Evolutionary conservation across 2,888 invertebrate species (phyloP).

Genomic region (Timema podura): DNA sequence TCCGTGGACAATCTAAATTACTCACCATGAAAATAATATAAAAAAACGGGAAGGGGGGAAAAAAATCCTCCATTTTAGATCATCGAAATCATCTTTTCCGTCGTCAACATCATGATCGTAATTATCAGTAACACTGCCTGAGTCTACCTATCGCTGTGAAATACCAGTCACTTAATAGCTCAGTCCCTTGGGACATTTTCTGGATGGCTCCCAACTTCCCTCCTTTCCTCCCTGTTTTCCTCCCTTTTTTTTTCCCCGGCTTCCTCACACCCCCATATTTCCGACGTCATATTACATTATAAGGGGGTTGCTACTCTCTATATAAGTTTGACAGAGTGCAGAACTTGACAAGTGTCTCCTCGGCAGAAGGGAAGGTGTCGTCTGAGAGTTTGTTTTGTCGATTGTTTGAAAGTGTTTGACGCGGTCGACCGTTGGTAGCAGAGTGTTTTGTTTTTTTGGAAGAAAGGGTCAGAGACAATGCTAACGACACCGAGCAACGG

Average conservation of each 20-base stretch:
- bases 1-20: no score
- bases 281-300: no score
- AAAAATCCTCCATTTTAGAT: constrained; percentile 19
- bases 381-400: no score
- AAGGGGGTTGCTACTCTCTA: constrained; percentile 2
- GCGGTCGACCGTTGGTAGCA: neutral
- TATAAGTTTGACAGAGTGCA: constrained; percentile 22
- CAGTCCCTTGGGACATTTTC: constrained; percentile 26
- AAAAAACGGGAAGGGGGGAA: constrained; percentile 16
- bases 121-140: no score
- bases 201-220: constrained; percentile 4
- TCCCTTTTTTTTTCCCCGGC: neutral
- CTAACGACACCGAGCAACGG: constrained; percentile 27
- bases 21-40: neutral
- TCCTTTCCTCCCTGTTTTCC: constrained; percentile 7
- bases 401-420: constrained; percentile 6
- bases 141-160: constrained; percentile 16
- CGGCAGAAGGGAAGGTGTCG: no score
- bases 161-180: constrained; percentile 33
- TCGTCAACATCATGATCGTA: constrained; percentile 23
- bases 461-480: constrained; percentile 13
- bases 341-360: no score
- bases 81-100: constrained; percentile 21
- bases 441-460: neutral
- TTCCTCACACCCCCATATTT: no score